Percentiles rank a stretch among this genome's conserved stretches.
Conservation (phyloP, 2,113 vertebrate genomes). For the Oxyura jamaicensis region DNA sequence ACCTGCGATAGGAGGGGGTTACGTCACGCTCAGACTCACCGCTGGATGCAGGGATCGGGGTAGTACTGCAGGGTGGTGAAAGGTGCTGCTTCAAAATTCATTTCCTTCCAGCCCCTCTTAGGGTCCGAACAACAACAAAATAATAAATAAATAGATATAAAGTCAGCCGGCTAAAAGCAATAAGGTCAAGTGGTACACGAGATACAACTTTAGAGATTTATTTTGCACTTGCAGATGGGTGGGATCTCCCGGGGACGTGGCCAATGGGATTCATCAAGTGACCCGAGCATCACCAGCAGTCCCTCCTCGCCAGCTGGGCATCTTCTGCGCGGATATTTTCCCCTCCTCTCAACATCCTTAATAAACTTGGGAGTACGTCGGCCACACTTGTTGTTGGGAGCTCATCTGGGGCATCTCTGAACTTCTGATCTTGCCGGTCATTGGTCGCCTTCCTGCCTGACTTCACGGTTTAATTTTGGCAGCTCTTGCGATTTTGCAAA, state of each 20-base stretch:
- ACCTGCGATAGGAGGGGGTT: conserved; percentile 31
- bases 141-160: conserved; percentile 76
- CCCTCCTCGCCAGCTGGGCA: conserved; percentile 89
- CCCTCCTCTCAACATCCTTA: conserved; percentile 63
- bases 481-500: conserved; percentile 53
- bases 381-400: conserved; percentile 70
- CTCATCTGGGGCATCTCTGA: conserved; percentile 75
- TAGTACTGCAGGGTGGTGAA: conserved; percentile 88
- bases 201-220: conserved; percentile 85
- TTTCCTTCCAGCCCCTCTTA: conserved; percentile 79
- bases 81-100: conserved; percentile 87
- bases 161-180: conserved; percentile 85
- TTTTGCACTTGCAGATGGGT: conserved; percentile 89
- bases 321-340: conserved; percentile 74
- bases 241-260: conserved; percentile 79
- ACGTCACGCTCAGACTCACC: conserved; percentile 85
- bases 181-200: conserved; percentile 89
- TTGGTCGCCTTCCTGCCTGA: conserved; percentile 71
- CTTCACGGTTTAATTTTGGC: conserved; percentile 81
- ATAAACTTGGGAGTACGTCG: conserved; percentile 62
- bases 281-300: conserved; percentile 81
- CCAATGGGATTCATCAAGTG: conserved; percentile 87
- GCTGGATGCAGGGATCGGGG: conserved; percentile 90
- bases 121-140: conserved; percentile 70
- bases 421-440: conserved; percentile 70